Evolutionary conservation across 2,113 vertebrate genomes (phyloP), one percentile per base, ranked within the genome.

Genomic region (Apistogramma diplotaenia): DNA sequence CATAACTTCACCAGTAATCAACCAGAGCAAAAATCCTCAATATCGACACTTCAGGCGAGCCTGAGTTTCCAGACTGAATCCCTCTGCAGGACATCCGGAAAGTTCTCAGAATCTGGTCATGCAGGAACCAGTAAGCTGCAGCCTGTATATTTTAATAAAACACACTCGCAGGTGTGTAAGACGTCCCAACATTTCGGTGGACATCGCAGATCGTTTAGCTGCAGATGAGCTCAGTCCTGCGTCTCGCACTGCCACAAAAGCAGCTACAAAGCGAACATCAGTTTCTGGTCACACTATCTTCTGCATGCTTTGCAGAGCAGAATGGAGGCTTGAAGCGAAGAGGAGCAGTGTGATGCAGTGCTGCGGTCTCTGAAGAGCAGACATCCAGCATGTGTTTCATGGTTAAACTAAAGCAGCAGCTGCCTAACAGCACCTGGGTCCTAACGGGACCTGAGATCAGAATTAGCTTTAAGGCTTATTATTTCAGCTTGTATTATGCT

Each of bases 51-150:
- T 23, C 35, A 25, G 13, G 3, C 12, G 27, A 67, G 25, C 2
- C 6, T 43, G 16, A 5, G 18, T 0, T 18, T 0, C 43, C 10
- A 8, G 25, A 37, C 61, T 0, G 16, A 65, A 15, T 25, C 37
- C 13, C 61, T 43, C 35, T 25, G 60, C 1, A 6, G 37, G 43
- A 65, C 21, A 0, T 40, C 13, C 8, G 9, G 33, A 16, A 40
- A 5, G 21, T 65, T 65, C 2, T 65, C 27, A 16, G 46, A 67
- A 67, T 46, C 21, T 27, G 61, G 23, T 19, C 23, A 27, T 0
- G 23, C 23, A 67, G 43, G 15, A 16, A 16, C 15, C 2, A 15
- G 40, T 46, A 4, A 15, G 5, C 40, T 46, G 12, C 40, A 46
- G 4, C 40, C 40, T 46, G 12, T 13, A 13, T 43, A 13, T 2